Evolutionary conservation across 2,113 vertebrate genomes (phyloP).

Genomic region (Clarias gariepinus): DNA sequence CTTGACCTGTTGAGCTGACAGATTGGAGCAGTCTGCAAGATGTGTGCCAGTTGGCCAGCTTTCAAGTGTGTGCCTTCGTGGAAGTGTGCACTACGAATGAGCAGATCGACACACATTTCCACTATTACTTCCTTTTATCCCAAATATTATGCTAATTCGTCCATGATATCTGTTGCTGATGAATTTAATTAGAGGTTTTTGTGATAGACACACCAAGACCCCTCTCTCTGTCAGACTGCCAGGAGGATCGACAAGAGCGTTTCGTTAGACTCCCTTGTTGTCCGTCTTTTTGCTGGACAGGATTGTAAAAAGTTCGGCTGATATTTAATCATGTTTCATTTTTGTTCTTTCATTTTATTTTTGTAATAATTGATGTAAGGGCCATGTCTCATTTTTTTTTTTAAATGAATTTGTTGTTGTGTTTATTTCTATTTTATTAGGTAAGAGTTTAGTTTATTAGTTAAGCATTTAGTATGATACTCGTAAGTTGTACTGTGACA

Average conservation of each 20-base stretch:
- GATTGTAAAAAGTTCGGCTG: no score
- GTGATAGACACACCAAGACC: not conserved
- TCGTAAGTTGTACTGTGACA: no score
- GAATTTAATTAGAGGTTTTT: not conserved
- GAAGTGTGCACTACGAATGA: not conserved
- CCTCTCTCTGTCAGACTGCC: not conserved
- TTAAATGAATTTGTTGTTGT: no score
- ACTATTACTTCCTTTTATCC: not conserved
- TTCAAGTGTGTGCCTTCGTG: conserved; percentile 20
- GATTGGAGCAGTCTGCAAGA: conserved; percentile 26
- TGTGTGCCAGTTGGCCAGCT: conserved; percentile 19
- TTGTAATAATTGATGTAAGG: no score
- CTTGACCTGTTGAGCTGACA: conserved; percentile 36
- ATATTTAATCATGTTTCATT: no score
- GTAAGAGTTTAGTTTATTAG: no score
- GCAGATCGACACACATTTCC: not conserved
- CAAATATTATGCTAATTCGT: not conserved
- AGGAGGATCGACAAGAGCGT: not conserved
- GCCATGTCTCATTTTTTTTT: no score
- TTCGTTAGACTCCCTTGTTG: no score
- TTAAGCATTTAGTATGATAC: no score
- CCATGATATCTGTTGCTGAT: not conserved
- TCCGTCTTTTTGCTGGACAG: no score
- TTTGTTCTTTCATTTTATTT: no score
- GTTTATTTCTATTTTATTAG: no score